Evolutionary conservation across 2,888 invertebrate genomes (phyloP).

Genomic region (Emmelina monodactyla): DNA sequence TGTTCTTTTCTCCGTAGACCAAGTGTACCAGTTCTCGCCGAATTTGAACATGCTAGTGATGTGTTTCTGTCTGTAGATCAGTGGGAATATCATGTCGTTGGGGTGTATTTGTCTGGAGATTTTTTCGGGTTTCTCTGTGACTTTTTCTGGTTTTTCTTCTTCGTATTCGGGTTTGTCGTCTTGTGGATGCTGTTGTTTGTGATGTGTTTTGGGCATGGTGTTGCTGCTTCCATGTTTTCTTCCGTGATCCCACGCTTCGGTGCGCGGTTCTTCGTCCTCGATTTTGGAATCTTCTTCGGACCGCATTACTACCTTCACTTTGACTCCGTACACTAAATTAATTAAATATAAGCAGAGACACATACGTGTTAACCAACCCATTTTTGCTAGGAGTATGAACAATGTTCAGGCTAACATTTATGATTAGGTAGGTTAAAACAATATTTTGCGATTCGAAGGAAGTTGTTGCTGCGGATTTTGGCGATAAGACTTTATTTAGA

Average conservation of each 20-base stretch:
- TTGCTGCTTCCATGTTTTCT: slow-evolving; percentile 26
- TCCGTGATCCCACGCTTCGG: slow-evolving; percentile 28
- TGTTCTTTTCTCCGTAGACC: slow-evolving; percentile 43
- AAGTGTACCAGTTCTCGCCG: slow-evolving; percentile 56
- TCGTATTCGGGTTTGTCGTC: slow-evolving; percentile 27
- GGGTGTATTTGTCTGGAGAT: slow-evolving; percentile 33
- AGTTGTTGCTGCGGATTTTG: too few species aligned
- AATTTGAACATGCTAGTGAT: slow-evolving; percentile 58
- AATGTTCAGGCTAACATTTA: too few species aligned
- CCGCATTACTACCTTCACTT: slow-evolving; percentile 51
- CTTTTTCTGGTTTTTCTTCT: slow-evolving; percentile 28
- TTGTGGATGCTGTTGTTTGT: slow-evolving; percentile 23
- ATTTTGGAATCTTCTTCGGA: slow-evolving; percentile 43
- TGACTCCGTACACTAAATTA: slow-evolving; percentile 23
- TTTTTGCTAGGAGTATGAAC: too few species aligned
- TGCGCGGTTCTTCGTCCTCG: slow-evolving; percentile 32
- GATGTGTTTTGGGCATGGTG: slow-evolving; percentile 30
- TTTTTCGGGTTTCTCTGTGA: slow-evolving; percentile 39
- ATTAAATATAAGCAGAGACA: too few species aligned
- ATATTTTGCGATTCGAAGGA: too few species aligned
- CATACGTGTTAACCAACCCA: too few species aligned
- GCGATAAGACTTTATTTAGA: too few species aligned
- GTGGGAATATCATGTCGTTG: slow-evolving; percentile 48
- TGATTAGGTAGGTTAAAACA: too few species aligned
- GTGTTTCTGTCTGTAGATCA: slow-evolving; percentile 47